Conservation (phyloP, 2,797 vertebrate species). For the Margarornis squamiger region DNA sequence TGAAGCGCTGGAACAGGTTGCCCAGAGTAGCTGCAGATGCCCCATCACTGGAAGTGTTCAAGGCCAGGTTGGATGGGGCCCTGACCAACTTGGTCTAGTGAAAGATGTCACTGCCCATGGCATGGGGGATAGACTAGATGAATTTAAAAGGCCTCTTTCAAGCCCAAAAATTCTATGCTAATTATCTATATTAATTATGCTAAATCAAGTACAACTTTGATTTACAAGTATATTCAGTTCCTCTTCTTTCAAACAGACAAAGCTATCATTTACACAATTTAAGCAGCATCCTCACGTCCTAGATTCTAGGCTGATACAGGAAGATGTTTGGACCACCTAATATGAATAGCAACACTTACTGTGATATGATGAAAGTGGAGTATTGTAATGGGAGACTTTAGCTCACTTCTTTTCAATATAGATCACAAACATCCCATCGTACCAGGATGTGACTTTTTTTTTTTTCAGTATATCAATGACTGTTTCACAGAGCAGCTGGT, state of each 20-base stretch:
- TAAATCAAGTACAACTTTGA: neutral
- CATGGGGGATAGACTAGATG: neutral
- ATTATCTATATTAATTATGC: too few relatives aligned
- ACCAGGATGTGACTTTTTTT: neutral
- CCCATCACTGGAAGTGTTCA: neutral
- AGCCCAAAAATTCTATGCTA: neutral
- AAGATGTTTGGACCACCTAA: neutral
- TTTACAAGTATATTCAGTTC: neutral
- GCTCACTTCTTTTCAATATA: neutral
- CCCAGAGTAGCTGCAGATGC: neutral
- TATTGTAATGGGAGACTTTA: neutral
- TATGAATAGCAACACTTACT: conserved; percentile 5
- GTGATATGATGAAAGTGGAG: neutral
- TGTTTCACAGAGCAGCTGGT: neutral
- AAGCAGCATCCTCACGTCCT: neutral
- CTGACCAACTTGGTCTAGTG: neutral
- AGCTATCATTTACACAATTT: neutral
- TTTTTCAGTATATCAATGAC: neutral
- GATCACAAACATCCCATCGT: neutral
- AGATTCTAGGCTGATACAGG: neutral
- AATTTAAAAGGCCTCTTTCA: neutral
- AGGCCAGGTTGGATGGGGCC: neutral
- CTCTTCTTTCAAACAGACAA: neutral
- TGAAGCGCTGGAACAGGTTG: neutral
- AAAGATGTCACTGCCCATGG: fast-evolving